These are phyloP conservation scores for Peromyscus eremicus DNA, from an alignment of 2,797 vertebrate genomes.

Conservation along the genomic window DNA sequence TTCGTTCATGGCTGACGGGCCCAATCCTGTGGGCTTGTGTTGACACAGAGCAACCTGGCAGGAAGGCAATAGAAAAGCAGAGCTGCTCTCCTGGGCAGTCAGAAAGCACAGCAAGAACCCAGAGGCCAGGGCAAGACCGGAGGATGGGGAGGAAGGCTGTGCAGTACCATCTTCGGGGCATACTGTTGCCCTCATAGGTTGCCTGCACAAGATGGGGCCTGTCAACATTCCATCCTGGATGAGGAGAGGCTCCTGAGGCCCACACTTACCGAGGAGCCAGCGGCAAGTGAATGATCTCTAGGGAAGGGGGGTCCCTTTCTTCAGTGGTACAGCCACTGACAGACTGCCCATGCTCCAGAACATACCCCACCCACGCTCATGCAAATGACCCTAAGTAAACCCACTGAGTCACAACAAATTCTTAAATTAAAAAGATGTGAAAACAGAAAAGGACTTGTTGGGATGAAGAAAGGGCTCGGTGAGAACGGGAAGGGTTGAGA, in stretches of 20 bases:
- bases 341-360: neutral
- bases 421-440: neutral
- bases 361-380: neutral
- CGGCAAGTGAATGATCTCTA: neutral
- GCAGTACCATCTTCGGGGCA: no score
- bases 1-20: no score
- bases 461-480: neutral
- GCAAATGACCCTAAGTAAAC: neutral
- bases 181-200: neutral
- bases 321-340: neutral
- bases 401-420: neutral
- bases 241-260: neutral
- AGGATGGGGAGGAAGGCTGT: neutral
- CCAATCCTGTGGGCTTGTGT: neutral
- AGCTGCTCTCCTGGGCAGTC: neutral
- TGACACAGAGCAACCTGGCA: neutral
- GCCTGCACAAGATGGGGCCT: neutral
- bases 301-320: neutral
- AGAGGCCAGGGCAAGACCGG: neutral
- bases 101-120: neutral
- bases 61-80: neutral
- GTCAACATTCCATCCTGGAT: neutral
- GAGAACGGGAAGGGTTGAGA: neutral
- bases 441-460: neutral
- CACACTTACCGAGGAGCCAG: no score